phyloP scores from a whole-genome alignment of 2,888 invertebrate genomes.

The Eurytoma adleriae region DNA sequence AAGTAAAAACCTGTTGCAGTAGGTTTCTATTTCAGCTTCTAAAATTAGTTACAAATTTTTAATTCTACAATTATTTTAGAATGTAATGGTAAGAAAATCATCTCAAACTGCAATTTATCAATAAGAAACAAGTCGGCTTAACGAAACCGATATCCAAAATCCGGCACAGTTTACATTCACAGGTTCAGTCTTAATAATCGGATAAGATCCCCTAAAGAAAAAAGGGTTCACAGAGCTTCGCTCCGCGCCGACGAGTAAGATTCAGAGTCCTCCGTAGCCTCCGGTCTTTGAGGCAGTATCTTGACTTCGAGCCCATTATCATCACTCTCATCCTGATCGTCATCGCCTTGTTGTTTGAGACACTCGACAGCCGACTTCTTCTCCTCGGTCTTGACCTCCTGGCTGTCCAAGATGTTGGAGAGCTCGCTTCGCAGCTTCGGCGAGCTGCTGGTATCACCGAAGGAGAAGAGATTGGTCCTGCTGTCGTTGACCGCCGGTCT shows the following conservation, averaged over 20 bases:
- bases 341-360: constrained; percentile 56
- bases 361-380: constrained; percentile 65
- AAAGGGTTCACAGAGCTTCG: constrained; percentile 63
- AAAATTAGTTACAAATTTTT: too few species aligned
- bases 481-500: constrained; percentile 66
- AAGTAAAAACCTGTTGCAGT: too few species aligned
- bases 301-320: constrained; percentile 50
- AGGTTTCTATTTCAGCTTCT: too few species aligned
- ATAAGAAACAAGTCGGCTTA: too few species aligned
- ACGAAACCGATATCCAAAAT: neutral
- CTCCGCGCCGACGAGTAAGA: constrained; percentile 60
- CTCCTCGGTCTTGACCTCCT: constrained; percentile 12
- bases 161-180: neutral
- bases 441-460: constrained; percentile 55
- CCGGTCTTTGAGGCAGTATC: constrained; percentile 35
- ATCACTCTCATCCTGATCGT: constrained; percentile 19
- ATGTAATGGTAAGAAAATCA: too few species aligned
- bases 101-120: too few species aligned
- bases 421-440: constrained; percentile 61
- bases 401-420: constrained; percentile 64
- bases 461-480: constrained; percentile 65
- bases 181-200: neutral
- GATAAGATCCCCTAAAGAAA: neutral
- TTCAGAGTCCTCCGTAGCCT: constrained; percentile 12
- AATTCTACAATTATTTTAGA: too few species aligned